These are phyloP conservation scores for Sternotherus odoratus DNA, from an alignment of 2,797 vertebrate species.

Conservation along the genomic window DNA sequence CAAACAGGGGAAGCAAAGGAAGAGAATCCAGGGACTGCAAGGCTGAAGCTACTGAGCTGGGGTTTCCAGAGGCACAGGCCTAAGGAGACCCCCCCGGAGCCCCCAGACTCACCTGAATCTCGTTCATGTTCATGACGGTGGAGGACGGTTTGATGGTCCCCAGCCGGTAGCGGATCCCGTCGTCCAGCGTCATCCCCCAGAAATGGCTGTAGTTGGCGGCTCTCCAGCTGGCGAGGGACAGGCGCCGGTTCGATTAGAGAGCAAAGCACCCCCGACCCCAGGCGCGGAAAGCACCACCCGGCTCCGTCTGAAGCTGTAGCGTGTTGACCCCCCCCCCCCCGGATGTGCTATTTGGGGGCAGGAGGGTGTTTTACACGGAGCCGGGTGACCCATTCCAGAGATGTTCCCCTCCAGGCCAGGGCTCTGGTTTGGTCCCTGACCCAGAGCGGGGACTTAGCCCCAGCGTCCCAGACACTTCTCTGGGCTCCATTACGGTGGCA, in stretches of 20 bases:
- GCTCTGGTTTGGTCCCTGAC: not conserved
- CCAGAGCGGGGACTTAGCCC: not conserved
- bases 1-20: conserved; percentile 3
- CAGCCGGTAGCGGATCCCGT: conserved; percentile 91
- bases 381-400: not conserved
- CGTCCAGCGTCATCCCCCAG: conserved; percentile 94
- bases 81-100: too few relatives aligned
- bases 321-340: too few relatives aligned
- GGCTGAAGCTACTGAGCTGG: conserved; percentile 71
- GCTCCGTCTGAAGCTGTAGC: not conserved
- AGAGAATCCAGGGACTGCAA: conserved; percentile 50
- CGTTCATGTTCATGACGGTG: conserved; percentile 95
- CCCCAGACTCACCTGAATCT: conserved; percentile 88
- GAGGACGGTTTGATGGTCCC: conserved; percentile 91
- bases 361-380: not conserved
- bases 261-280: not conserved
- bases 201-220: conserved; percentile 94
- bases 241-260: not conserved
- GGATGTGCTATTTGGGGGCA: not conserved
- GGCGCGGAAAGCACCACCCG: too few relatives aligned
- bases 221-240: conserved; percentile 86
- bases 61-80: conserved; percentile 39
- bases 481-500: too few relatives aligned
- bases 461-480: not conserved
- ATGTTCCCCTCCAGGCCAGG: not conserved